phyloP scores from a whole-genome alignment of 2,797 vertebrate species.

The Sebastes diploproa region DNA sequence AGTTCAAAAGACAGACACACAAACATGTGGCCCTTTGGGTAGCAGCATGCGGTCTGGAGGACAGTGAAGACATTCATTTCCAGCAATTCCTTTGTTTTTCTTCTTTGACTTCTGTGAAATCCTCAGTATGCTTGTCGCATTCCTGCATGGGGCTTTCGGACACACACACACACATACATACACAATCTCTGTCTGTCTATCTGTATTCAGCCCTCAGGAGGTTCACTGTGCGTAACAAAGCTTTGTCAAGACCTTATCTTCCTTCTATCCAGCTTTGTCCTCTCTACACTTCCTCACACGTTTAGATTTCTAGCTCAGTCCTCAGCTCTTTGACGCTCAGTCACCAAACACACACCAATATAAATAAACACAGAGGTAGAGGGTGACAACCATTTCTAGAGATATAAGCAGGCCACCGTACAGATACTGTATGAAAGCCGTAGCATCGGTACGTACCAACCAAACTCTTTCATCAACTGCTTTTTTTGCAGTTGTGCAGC shows the following conservation, averaged over 20 bases:
- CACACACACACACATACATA: background rate
- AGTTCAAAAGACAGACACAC: constrained; percentile 13
- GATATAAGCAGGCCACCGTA: background rate
- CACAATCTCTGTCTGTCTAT: constrained; percentile 33
- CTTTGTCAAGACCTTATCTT: constrained; percentile 55
- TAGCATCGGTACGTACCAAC: too few species aligned
- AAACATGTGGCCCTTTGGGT: background rate
- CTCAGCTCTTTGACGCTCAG: constrained; percentile 12
- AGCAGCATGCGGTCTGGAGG: constrained; percentile 18
- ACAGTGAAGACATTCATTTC: constrained; percentile 22
- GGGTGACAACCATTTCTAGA: background rate
- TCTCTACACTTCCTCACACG: constrained; percentile 25
- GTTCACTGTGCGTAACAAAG: constrained; percentile 51
- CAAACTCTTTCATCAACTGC: too few species aligned
- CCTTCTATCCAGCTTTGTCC: constrained; percentile 34
- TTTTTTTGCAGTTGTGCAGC: too few species aligned
- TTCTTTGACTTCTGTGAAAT: constrained; percentile 36
- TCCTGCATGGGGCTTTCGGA: constrained; percentile 24
- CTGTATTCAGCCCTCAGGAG: constrained; percentile 41
- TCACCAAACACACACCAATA: constrained; percentile 29
- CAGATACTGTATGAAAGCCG: background rate
- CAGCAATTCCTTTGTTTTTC: constrained; percentile 21
- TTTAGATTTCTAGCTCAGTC: constrained; percentile 30
- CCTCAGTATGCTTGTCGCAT: constrained; percentile 55
- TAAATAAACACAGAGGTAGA: background rate